Evolutionary conservation across 2,888 invertebrate species (phyloP).

Genomic region (Lycaena phlaeas): DNA sequence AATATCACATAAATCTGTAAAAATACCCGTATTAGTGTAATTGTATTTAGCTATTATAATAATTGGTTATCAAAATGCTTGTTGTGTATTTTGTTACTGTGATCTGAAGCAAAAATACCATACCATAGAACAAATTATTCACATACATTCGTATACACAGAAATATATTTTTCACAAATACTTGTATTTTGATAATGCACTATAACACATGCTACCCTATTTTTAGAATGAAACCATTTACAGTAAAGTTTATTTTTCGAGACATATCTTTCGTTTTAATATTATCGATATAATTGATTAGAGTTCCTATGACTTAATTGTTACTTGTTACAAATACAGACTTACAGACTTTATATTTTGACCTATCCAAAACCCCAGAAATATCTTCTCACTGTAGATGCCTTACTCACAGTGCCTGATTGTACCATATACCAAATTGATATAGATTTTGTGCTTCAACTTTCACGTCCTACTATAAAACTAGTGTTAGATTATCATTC

Average conservation of each 20-base stretch:
- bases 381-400: conserved; percentile 83
- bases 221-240: conserved; percentile 37
- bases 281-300: not conserved
- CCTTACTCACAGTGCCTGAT: conserved; percentile 89
- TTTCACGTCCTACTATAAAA: conserved; percentile 44
- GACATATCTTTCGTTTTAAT: too few species aligned
- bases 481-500: not conserved
- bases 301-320: conserved; percentile 3
- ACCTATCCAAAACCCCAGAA: conserved; percentile 14
- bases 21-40: conserved; percentile 44
- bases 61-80: conserved; percentile 37
- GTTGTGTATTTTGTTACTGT: conserved; percentile 65
- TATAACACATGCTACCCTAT: conserved; percentile 60
- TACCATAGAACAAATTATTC: conserved; percentile 9
- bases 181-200: conserved; percentile 59
- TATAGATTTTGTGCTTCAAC: conserved; percentile 56
- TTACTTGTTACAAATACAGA: conserved; percentile 1
- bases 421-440: conserved; percentile 66
- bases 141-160: conserved; percentile 27
- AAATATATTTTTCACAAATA: conserved; percentile 46
- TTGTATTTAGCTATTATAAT: conserved; percentile 44
- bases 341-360: conserved; percentile 9
- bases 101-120: conserved; percentile 51
- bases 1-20: conserved; percentile 47
- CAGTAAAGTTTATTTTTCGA: conserved; percentile 2